A percentile compares a stretch with the other conserved stretches of the same genome.
Conservation (phyloP, 1,140 invertebrate species). For the Drosophila repleta region DNA sequence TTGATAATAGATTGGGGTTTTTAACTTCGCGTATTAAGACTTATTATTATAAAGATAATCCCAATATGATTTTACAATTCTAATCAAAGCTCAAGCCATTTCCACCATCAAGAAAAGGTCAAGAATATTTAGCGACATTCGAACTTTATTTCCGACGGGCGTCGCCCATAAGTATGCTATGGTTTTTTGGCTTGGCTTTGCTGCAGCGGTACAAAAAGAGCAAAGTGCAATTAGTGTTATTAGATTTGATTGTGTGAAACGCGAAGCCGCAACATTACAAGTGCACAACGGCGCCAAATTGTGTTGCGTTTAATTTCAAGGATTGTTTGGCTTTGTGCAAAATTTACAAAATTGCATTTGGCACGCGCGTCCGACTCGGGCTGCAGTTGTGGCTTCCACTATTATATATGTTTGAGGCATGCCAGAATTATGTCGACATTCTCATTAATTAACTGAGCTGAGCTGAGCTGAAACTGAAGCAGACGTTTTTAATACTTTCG, state of each 20-base stretch:
- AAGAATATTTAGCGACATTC: no score
- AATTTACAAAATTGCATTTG: background rate
- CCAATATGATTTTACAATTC: no score
- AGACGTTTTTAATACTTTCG: conserved; percentile 55
- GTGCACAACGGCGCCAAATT: conserved; percentile 15
- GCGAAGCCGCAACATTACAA: conserved; percentile 41
- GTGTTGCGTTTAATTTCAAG: conserved; percentile 13
- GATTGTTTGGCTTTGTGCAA: background rate
- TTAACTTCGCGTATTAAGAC: no score
- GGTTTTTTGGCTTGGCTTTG: background rate
- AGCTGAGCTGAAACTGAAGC: no score
- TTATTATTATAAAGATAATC: no score
- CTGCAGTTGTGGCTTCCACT: background rate
- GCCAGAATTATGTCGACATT: conserved; percentile 26
- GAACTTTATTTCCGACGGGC: no score
- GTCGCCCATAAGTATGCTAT: conserved; percentile 11
- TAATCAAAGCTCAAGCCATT: background rate
- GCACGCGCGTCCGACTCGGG: no score
- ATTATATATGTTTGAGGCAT: conserved; percentile 1
- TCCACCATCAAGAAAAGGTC: no score
- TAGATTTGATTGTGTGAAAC: conserved; percentile 37
- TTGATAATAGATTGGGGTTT: no score
- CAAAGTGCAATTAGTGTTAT: conserved; percentile 60
- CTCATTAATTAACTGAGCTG: conserved; percentile 68
- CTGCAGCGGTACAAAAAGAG: no score